Evolutionary conservation across 1,140 invertebrate species (phyloP).

Genomic region (Leptinotarsa texana): DNA sequence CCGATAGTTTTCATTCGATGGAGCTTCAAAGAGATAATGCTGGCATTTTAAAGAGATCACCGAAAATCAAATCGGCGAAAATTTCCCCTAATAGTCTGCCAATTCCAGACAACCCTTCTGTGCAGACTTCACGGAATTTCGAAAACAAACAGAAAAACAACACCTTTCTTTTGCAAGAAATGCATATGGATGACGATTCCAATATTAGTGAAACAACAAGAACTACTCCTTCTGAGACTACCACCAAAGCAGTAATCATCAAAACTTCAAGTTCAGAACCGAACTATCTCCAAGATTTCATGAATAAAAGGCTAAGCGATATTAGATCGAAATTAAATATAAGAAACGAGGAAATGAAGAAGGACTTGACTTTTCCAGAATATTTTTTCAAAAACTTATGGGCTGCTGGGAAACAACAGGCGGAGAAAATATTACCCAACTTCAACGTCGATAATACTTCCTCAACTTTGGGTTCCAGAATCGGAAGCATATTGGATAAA

Average conservation of each 20-base stretch:
- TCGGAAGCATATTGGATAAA: background rate
- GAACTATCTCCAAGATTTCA: conserved; percentile 11
- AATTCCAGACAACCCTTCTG: background rate
- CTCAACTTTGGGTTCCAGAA: background rate
- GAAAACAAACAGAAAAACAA: background rate
- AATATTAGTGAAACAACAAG: background rate
- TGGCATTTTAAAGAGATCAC: conserved; percentile 8
- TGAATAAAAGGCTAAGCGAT: background rate
- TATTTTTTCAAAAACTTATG: background rate
- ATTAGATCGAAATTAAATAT: conserved; percentile 1
- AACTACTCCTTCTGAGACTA: background rate
- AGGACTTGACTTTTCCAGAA: background rate
- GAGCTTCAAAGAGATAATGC: background rate
- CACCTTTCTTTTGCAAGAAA: background rate
- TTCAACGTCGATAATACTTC: background rate
- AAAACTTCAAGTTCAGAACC: conserved; percentile 5
- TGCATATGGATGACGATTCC: background rate
- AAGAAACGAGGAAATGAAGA: background rate
- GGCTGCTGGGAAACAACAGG: background rate
- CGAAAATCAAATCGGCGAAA: background rate
- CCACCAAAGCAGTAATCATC: background rate
- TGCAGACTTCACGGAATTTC: background rate
- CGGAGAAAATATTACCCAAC: background rate
- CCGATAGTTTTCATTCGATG: conserved; percentile 5
- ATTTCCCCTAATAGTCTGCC: background rate